phyloP scores from a whole-genome alignment of 2,888 invertebrate species.

The Pammene aurita region DNA sequence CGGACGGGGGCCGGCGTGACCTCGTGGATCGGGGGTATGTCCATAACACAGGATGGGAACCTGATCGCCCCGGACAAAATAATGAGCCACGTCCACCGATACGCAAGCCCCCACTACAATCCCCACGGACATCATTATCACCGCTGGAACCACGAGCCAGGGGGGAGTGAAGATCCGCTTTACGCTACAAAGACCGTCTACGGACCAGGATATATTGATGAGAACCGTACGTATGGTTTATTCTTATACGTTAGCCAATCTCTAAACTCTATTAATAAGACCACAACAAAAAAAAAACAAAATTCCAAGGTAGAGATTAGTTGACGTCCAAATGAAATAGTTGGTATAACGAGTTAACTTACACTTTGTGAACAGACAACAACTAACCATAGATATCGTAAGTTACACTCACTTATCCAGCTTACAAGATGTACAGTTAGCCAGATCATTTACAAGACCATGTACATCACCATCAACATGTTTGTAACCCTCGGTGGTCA shows the following conservation, averaged over 20 bases:
- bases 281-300: not conserved
- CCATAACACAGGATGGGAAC: conserved; percentile 80
- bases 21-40: conserved; percentile 82
- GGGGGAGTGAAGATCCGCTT: conserved; percentile 78
- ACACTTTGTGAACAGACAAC: conserved; percentile 61
- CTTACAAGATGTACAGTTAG: conserved; percentile 71
- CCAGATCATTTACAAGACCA: conserved; percentile 45
- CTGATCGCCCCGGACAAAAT: conserved; percentile 80
- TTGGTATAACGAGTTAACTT: conserved; percentile 58
- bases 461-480: conserved; percentile 54
- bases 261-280: conserved; percentile 39
- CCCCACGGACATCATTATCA: conserved; percentile 79
- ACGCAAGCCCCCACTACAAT: conserved; percentile 80
- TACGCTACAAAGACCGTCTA: conserved; percentile 84
- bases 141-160: conserved; percentile 80
- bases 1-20: conserved; percentile 74
- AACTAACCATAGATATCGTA: conserved; percentile 83
- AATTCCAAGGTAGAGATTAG: conserved; percentile 57
- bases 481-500: conserved; percentile 61
- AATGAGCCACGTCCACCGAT: conserved; percentile 79
- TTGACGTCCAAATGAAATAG: conserved; percentile 56
- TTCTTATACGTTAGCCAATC: conserved; percentile 57
- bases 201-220: conserved; percentile 80
- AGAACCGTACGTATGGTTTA: conserved; percentile 79
- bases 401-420: conserved; percentile 67